Base-by-base conservation (phyloP, 2,797 vertebrate species). In the Myripristis jacobus region DNA sequence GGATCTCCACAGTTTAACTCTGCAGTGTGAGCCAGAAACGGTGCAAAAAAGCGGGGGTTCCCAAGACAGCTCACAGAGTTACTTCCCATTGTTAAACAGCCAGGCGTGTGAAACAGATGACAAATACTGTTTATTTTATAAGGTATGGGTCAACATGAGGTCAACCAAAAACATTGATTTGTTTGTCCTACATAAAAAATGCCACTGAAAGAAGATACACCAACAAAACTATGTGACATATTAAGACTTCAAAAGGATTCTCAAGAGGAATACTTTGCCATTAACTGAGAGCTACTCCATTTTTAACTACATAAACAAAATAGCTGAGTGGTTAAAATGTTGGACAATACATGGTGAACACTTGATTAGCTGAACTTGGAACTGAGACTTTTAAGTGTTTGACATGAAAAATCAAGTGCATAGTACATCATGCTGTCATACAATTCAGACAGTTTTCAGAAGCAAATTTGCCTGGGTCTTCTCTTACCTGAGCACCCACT, bases 401-500 rank as follows among this genome's bases (percentile, higher is more conserved):
- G 43, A 6, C 56, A 48, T 52, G 18, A 46, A 27, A 60, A 62
- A 63, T 54, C 18, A 66, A 75, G 66, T 27, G 27, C 12, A 10
- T 11, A 64, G 29, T 60, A 53, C 51, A 71, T 66, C 24, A 38
- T 70, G 38, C 44, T 77, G 79, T 50, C 44, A 38, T 10, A 60
- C 56, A 76, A 21, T 34, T 65, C 22, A 43, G 29, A 56, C 44
- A 6, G 1, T 24, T 38, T 57, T 21, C 19, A 54, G 18, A n/a
- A 75, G 48, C 38, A 51, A 6, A 3, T 71, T 71, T 24, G 47
- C 56, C 34, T 25, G 0, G 11, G 24, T 55, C 11, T 8, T 25
- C 50, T 68, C 81, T 87, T 62, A 93, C 94, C 92, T 92, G 74
- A 95, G 87, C 36, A 93, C 91, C 81, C 88, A 90, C 82, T 92